Evolutionary conservation across 1,140 invertebrate species (phyloP), one percentile per base, ranked within the genome.

Genomic region (Hydropsyche tenuis): DNA sequence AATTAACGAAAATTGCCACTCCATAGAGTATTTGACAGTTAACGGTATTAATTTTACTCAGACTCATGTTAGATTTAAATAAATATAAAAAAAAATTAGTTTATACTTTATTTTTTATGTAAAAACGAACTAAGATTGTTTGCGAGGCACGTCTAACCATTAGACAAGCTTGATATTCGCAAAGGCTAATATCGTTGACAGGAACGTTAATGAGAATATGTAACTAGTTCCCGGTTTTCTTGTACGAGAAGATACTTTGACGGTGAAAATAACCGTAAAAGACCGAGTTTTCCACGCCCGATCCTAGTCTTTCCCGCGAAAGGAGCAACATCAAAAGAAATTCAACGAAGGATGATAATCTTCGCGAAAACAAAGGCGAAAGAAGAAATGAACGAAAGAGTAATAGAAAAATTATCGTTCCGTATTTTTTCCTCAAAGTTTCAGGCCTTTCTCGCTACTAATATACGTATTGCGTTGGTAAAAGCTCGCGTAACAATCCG

Each of bases 151-250:
- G 63, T 43, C 14, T 43, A 12, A 2, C 11, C 11, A 11, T 43
- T 11, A 45, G 37, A 12, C 63, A 14, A 27, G 63, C 37, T 43
- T 65, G 30, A 65, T 65, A 65, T 65, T 42, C 37, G 18, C 42
- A 12, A 20, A 43, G 63, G 63, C 30, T 60, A 65, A 65, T 65
- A 65, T 65, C 30, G 63, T 22, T 23, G 63, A 65, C 30, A 43
- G 63, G 14, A n/a, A 45, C 63, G 23, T 22, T 65, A 65, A 65
- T 65, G 63, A 43, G 63, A 65, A 65, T 65, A 65, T 65, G 63
- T 65, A 65, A 65, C 63, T 43, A 65, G 63, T 65, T 43, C 20
- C 20, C 25, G 12, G 30, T 5, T 42, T 37, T 27, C 60, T 37
- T 63, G 60, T 43, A 6, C 11, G 16, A n/a, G 16, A 42, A 30